Evolutionary conservation across 2,888 invertebrate species (phyloP), one percentile per base, ranked within the genome.

Genomic region (Dione vanillae): DNA sequence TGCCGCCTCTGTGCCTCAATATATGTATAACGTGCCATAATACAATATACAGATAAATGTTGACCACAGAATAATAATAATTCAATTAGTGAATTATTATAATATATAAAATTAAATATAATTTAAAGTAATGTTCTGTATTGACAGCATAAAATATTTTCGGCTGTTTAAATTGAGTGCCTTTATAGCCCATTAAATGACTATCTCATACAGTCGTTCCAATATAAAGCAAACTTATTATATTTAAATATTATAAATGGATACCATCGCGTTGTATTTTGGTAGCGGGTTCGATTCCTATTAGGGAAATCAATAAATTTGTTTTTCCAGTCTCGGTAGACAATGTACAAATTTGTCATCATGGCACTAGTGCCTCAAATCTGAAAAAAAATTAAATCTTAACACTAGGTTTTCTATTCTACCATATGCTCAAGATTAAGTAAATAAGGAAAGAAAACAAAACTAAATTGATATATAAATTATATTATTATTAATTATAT

Each of bases 101-200:
- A 47, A 9, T 56, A 40, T 37, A 56, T 54, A 10, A 11, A 35
- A 56, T 56, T 37, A 35, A 52, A 52, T n/a, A n/a, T 56, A 56
- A 56, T 19, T 16, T 56, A 7, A 37, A 40, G 16, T 45, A 56
- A 49, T 49, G 20, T 20, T 1, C 49, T 20, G 49, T 2, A 3
- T 37, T 56, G 56, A 40, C 37, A 56, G 37, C 11, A 16, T 56
- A 56, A 56, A 56, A 5, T 40, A 40, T 37, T 56, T 37, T 56
- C 37, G 37, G 37, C 11, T 37, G 16, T 56, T 37, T 56, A 56
- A 56, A 56, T 54, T 37, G 56, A 56, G 16, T 12, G 56, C 56
- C 37, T 16, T 56, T 37, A 56, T 40, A 37, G 16, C 7, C 37
- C 56, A 56, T 56, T 56, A 56, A 56, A 56, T 56, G 56, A 56